Evolutionary conservation across 2,797 vertebrate species (phyloP), one percentile per base, ranked within the genome.

Genomic region (Propithecus deckenii): DNA sequence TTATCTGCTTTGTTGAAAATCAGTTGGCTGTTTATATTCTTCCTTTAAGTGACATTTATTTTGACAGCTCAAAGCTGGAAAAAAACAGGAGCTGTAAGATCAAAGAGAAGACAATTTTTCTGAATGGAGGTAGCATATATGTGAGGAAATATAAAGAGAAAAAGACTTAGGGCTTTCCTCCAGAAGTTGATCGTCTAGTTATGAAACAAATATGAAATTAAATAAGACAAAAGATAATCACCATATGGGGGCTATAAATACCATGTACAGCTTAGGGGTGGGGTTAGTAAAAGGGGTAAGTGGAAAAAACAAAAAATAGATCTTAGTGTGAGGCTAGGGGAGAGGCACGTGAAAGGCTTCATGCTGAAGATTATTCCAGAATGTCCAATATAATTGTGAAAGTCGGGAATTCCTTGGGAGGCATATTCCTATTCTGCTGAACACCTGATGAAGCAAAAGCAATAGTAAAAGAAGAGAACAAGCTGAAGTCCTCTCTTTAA

Each of bases 11-110:
- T 65, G 63, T 65, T 18, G 7, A 65, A n/a, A 15, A 65, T 65
- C 63, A n/a, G 32, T n/a, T 65, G 15, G 15, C 9, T 65, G 63
- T n/a, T 65, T 65, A 48, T 76, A 74, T 67, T 85, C 30, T 32
- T 85, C n/a, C 84, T 91, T 9, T 25, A 79, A 92, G 71, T 75
- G 74, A 57, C 20, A 67, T n/a, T 86, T 88, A 88, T 88, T 97
- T 92, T 50, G 18, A 88, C 20, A 95, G 79, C 74, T 96, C 67
- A 91, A 91, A 90, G 38, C 35, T 75, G 35, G 74, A 79, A 86
- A 86, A 78, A 86, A 92, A 35, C 30, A 84, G 59, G 4, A 94
- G 46, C 32, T 87, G 8, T 95, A 59, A 75, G 48, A 69, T 30
- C 28, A 88, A 92, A 81, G 41, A 30, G 25, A 85, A 88, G 18